Evolutionary conservation across 2,113 vertebrate genomes (phyloP).

Genomic region (Podilymbus podiceps): DNA sequence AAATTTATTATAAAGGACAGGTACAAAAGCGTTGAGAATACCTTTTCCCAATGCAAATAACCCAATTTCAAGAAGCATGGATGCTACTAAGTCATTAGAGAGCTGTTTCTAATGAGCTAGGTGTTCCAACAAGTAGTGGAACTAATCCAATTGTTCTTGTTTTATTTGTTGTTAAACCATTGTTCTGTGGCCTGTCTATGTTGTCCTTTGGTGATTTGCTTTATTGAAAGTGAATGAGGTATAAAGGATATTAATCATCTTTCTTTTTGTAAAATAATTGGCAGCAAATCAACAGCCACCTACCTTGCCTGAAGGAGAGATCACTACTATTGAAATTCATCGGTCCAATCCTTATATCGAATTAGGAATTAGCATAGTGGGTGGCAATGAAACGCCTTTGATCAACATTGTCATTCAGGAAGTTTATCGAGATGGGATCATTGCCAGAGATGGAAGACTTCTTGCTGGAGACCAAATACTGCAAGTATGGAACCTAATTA

Average conservation of each 20-base stretch:
- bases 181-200: background rate
- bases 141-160: background rate
- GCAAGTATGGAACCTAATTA: conserved; percentile 79
- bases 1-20: background rate
- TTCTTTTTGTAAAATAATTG: conserved; percentile 61
- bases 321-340: conserved; percentile 95
- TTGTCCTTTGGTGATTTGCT: conserved; percentile 21
- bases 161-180: background rate
- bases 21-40: background rate
- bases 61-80: background rate
- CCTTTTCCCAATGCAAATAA: background rate
- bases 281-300: conserved; percentile 84
- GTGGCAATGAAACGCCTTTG: conserved; percentile 96
- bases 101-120: background rate
- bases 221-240: conserved; percentile 9
- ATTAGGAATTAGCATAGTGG: conserved; percentile 95
- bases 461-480: conserved; percentile 97
- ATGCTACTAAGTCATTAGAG: background rate
- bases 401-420: conserved; percentile 99
- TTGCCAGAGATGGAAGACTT: conserved; percentile 93
- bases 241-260: conserved; percentile 46
- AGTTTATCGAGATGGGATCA: conserved; percentile 94
- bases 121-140: background rate
- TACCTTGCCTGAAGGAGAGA: conserved; percentile 94
- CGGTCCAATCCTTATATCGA: conserved; percentile 94